These are phyloP conservation scores for Brevipalpus yothersi DNA, from an alignment of 1,140 invertebrate genomes.

Conservation along the genomic window DNA sequence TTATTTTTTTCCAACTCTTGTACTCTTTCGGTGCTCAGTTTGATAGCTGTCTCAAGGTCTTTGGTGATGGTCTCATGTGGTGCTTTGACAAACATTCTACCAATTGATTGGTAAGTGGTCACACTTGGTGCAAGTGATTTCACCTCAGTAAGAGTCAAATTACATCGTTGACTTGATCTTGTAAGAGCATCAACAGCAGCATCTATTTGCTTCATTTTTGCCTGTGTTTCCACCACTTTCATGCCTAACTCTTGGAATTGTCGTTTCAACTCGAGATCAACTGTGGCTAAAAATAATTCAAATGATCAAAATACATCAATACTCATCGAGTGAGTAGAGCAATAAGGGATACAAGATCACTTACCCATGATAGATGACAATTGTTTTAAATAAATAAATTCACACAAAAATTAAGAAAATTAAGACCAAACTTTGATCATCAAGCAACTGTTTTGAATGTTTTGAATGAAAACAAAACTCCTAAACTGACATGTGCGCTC, in stretches of 20 bases:
- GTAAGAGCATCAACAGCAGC: neutral
- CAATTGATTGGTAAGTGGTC: constrained; percentile 3
- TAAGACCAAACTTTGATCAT: too few relatives aligned
- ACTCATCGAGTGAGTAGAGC: neutral
- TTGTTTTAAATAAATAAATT: too few relatives aligned
- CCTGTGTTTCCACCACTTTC: constrained; percentile 4
- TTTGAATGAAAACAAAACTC: too few relatives aligned
- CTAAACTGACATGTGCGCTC: too few relatives aligned
- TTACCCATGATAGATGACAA: neutral
- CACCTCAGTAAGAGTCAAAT: neutral
- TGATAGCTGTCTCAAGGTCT: neutral
- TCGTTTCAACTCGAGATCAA: constrained; percentile 7
- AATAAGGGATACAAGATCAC: neutral
- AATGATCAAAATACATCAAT: neutral
- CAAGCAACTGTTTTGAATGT: too few relatives aligned
- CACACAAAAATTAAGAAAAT: too few relatives aligned
- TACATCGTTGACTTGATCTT: neutral
- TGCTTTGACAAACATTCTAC: constrained; percentile 6
- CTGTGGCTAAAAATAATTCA: neutral
- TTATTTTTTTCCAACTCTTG: constrained; percentile 1
- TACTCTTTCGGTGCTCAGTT: neutral
- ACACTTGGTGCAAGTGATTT: neutral
- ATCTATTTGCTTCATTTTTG: constrained; percentile 6
- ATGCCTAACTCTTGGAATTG: constrained; percentile 6
- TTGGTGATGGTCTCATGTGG: neutral